phyloP scores from a whole-genome alignment of 2,113 vertebrate species.

The Lamprotornis superbus region DNA sequence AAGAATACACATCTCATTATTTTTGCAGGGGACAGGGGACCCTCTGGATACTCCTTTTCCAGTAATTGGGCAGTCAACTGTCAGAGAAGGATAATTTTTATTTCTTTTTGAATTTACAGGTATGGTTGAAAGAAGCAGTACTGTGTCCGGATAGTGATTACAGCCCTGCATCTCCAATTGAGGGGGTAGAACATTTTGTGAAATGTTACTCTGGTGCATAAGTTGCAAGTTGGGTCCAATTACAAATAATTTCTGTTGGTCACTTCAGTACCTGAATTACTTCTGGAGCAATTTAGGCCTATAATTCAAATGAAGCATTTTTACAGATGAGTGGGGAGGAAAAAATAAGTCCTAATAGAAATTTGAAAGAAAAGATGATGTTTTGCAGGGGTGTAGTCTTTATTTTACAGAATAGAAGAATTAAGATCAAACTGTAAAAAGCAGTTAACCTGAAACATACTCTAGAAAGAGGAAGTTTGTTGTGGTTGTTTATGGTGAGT shows the following conservation, averaged over 20 bases:
- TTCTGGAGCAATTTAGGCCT: not conserved
- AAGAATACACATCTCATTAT: not conserved
- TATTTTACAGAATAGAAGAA: not conserved
- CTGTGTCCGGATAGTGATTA: not conserved
- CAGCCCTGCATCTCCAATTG: rapidly evolving
- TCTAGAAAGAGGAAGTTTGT: not conserved
- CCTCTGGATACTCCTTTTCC: not conserved
- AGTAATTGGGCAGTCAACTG: not conserved
- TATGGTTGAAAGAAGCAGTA: not conserved
- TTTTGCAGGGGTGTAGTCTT: not conserved
- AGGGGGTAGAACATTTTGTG: not conserved
- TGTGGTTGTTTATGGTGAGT: not conserved
- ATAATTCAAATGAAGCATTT: not conserved
- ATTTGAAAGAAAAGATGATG: not conserved
- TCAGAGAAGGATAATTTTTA: not conserved
- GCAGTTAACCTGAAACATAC: not conserved
- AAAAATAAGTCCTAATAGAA: not conserved
- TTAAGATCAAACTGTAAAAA: not conserved
- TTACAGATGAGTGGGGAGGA: not conserved
- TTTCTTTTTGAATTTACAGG: not conserved
- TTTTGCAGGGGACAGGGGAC: not conserved
- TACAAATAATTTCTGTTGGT: not conserved
- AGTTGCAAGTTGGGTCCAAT: not conserved
- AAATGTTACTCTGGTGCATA: not conserved
- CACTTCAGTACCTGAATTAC: not conserved